A percentile compares a stretch with the other conserved stretches of the same genome.
Conservation (phyloP, 2,113 vertebrate species). For the Microcebus griseorufus region DNA sequence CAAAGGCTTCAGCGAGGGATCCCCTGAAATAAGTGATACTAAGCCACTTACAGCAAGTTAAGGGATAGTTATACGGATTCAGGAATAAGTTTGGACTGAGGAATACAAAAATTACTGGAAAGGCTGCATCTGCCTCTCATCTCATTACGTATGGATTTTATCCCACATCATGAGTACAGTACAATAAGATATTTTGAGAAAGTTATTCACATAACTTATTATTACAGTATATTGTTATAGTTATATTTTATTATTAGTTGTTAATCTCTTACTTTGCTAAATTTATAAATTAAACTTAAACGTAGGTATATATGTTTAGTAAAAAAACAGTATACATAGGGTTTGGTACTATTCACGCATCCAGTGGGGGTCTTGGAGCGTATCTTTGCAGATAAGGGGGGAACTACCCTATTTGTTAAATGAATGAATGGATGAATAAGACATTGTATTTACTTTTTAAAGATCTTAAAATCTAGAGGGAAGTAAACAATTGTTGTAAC, state of each 20-base stretch:
- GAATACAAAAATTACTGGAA: not conserved
- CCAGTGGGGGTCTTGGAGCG: not conserved
- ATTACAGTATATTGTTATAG: not conserved
- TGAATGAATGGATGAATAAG: not conserved
- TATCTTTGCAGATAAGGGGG: not conserved
- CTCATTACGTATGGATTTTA: not conserved
- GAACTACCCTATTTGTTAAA: not conserved
- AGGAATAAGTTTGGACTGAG: not conserved
- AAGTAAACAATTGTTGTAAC: not conserved
- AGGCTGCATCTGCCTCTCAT: not conserved
- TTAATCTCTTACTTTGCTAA: not conserved
- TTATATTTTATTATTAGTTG: not conserved
- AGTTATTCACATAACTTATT: not conserved
- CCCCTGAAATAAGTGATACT: not conserved
- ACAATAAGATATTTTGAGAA: not conserved
- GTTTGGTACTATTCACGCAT: not conserved
- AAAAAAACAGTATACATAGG: not conserved
- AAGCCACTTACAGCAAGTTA: not conserved
- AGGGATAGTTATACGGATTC: not conserved
- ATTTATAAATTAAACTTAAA: not conserved
- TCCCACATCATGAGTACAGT: not conserved
- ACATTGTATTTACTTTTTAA: not conserved
- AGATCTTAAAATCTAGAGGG: not conserved
- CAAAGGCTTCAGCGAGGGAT: not conserved
- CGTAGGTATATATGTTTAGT: not conserved